These are phyloP conservation scores for Sorex araneus DNA, from an alignment of 2,113 vertebrate genomes.

Conservation along the genomic window DNA sequence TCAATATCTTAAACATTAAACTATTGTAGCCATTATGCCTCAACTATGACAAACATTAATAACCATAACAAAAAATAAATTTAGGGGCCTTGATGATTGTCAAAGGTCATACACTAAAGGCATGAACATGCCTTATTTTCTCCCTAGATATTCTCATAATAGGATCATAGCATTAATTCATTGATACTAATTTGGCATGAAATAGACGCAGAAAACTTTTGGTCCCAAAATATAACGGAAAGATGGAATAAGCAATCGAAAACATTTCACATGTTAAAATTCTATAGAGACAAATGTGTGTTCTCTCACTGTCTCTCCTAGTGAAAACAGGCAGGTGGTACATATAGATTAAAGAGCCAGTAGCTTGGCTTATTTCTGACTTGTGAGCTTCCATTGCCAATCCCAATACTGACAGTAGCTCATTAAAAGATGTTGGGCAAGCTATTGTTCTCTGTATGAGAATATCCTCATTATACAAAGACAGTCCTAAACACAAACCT, in stretches of 20 bases:
- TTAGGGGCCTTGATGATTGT: neutral
- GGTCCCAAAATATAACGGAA: constrained; percentile 68
- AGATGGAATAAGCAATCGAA: constrained; percentile 80
- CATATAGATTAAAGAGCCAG: constrained; percentile 69
- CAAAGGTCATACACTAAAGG: neutral
- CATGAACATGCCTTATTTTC: neutral
- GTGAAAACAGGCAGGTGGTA: constrained; percentile 84
- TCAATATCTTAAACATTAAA: no score
- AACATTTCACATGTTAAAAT: constrained; percentile 83
- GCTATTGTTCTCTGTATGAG: constrained; percentile 74
- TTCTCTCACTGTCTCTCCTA: constrained; percentile 79
- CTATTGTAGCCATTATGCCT: no score
- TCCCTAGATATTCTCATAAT: neutral
- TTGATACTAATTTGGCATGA: constrained; percentile 56
- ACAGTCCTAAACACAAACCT: constrained; percentile 65
- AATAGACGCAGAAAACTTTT: constrained; percentile 64
- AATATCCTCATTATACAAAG: constrained; percentile 65
- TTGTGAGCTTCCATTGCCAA: constrained; percentile 75
- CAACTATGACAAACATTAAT: no score
- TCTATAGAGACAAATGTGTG: constrained; percentile 81
- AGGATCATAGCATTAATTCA: constrained; percentile 15
- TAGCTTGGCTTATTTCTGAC: constrained; percentile 76
- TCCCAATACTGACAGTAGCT: constrained; percentile 65
- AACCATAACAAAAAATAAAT: neutral
- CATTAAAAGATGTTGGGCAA: constrained; percentile 70